phyloP scores from a whole-genome alignment of 2,888 invertebrate species.

The Anticlea derivata region DNA sequence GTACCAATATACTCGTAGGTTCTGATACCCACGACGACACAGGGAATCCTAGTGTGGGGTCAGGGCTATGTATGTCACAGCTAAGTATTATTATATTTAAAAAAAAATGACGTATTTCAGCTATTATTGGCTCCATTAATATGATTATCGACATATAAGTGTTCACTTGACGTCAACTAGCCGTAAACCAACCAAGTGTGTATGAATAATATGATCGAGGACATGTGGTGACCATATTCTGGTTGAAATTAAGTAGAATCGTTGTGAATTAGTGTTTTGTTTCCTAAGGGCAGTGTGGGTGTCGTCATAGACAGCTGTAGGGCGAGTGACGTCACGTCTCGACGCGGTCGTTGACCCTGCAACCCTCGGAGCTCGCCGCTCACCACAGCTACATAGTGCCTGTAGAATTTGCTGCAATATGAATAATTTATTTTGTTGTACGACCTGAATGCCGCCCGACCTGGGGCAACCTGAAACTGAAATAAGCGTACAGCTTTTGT shows the following conservation, averaged over 20 bases:
- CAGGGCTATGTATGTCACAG: no score
- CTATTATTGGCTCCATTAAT: slow-evolving; percentile 38
- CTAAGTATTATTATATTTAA: no score
- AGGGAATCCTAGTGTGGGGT: no score
- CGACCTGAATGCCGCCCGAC: slow-evolving; percentile 63
- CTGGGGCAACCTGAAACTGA: slow-evolving; percentile 70
- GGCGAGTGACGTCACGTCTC: slow-evolving; percentile 78
- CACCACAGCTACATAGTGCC: slow-evolving; percentile 51
- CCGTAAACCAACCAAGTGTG: slow-evolving; percentile 57
- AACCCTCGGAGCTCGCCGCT: slow-evolving; percentile 48
- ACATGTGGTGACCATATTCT: slow-evolving; percentile 69
- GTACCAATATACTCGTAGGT: no score
- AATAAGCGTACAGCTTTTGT: slow-evolving; percentile 36
- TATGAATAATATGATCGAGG: slow-evolving; percentile 60
- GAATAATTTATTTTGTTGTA: slow-evolving; percentile 72
- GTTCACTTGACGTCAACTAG: slow-evolving; percentile 58
- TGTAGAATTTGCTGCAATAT: slow-evolving; percentile 54
- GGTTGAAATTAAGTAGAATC: slow-evolving; percentile 64
- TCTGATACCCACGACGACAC: no score
- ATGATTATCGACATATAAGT: slow-evolving; percentile 53
- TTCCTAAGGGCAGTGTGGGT: slow-evolving; percentile 54
- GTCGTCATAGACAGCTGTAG: slow-evolving; percentile 82
- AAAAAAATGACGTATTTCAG: no score
- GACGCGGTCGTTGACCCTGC: slow-evolving; percentile 73
- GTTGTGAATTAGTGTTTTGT: slow-evolving; percentile 54